Conservation (phyloP, 2,113 vertebrate genomes). For the Saguinus imperator region DNA sequence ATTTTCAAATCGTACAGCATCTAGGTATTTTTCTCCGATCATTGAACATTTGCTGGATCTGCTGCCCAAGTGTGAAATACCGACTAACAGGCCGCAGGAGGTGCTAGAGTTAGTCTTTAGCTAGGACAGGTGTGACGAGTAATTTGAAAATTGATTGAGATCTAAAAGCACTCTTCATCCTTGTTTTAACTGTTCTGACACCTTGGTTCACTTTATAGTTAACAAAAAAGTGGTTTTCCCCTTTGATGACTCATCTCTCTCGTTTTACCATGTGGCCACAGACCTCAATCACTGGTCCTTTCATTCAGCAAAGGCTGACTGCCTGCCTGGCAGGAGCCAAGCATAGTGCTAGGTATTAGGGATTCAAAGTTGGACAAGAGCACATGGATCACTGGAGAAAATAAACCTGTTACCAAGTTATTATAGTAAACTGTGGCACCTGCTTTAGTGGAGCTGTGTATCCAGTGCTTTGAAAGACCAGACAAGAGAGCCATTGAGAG, state of each 20-base stretch:
- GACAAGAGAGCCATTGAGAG: not conserved
- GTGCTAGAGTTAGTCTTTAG: not conserved
- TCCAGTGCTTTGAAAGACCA: not conserved
- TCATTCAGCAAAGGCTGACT: not conserved
- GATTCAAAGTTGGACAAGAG: not conserved
- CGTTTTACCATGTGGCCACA: not conserved
- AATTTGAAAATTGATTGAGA: constrained; percentile 6
- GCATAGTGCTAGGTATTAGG: not conserved
- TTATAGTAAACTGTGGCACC: not conserved
- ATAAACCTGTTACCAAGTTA: not conserved
- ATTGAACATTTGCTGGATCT: not conserved
- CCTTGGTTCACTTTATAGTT: constrained; percentile 31
- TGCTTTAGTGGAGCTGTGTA: not conserved
- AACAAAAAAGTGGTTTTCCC: not conserved
- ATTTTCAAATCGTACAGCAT: not conserved
- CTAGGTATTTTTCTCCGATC: not conserved
- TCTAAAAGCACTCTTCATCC: constrained; percentile 24
- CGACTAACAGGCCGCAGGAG: not conserved
- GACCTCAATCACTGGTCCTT: not conserved
- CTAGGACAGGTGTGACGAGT: constrained; percentile 20
- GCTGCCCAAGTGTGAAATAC: not conserved
- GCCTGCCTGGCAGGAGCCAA: not conserved
- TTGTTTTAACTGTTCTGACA: constrained; percentile 53
- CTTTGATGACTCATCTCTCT: not conserved
- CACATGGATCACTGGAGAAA: not conserved